Base-by-base conservation (phyloP, 2,113 vertebrate species). In the Microcebus murinus region DNA sequence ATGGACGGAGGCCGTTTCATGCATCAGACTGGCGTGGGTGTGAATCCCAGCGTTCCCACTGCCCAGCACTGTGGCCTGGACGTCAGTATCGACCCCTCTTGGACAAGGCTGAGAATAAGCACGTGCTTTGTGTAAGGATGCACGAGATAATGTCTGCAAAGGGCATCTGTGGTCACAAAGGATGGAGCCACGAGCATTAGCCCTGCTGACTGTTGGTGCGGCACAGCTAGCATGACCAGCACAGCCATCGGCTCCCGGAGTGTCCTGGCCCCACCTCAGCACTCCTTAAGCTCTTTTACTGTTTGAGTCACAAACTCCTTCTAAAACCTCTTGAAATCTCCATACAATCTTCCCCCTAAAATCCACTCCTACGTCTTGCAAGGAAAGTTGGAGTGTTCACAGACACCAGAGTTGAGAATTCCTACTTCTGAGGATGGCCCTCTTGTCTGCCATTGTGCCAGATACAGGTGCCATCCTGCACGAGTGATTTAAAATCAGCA, bases 191-290 rank as follows among this genome's bases (percentile, higher is more conserved):
- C 45, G 86, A 45, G 31, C 20, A 45, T 9, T 67, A 1, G 17
- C 20, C 9, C 15, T 21, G 7, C 7, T 50, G 87, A 5, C 2
- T 1, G 0, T 1, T 15, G 71, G 59, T 20, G 12, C 2, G 3
- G 39, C 1, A 36, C 27, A 14, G 0, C 18, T 31, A 39, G 15
- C 1, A 6, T 34, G 13, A 1, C 0, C 9, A 18, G 45, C 36
- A 1, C 2, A 11, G n/a, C 74, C 59, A 6, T n/a, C 39, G 42
- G 70, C 34, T 27, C 25, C 1, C 1, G 7, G 7, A 0, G 11
- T 20, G 21, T 76, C 31, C 10, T 1, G 3, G 34, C 15, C 39
- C 42, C 29, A 25, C 17, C 4, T 23, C n/a, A 8, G 4, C 6
- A 21, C 6, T 68, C 70, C 29, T 18, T 31, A 68, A 61, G 21